These are phyloP conservation scores for Forbesichthys agassizii DNA, from an alignment of 2,113 vertebrate genomes.

Conservation along the genomic window DNA sequence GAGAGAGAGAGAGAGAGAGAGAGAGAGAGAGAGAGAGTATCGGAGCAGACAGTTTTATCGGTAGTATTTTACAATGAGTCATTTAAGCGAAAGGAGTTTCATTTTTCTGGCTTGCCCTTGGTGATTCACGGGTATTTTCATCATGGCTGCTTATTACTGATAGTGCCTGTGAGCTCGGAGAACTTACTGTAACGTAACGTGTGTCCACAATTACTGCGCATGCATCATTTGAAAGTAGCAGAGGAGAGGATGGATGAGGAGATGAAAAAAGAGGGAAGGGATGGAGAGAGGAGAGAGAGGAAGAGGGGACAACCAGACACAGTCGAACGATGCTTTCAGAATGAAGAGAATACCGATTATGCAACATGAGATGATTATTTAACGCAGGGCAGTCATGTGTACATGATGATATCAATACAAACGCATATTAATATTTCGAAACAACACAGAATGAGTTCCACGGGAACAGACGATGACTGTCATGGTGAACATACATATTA, in stretches of 20 bases:
- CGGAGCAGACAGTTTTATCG: conserved; percentile 43
- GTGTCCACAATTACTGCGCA: background rate
- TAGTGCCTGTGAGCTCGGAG: conserved; percentile 21
- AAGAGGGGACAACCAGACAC: background rate
- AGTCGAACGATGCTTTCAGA: conserved; percentile 23
- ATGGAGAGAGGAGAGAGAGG: background rate
- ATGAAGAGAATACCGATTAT: conserved; percentile 46
- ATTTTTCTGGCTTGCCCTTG: conserved; percentile 40
- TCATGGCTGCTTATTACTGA: conserved; percentile 46
- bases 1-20: background rate
- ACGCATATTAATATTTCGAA: no score
- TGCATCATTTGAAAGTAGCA: background rate
- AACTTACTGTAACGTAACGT: conserved; percentile 28
- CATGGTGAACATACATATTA: no score
- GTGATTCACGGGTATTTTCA: conserved; percentile 48
- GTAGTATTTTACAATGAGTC: conserved; percentile 51
- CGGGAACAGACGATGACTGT: no score
- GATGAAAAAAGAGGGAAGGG: background rate
- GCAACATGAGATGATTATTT: conserved; percentile 46
- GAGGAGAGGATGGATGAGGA: background rate
- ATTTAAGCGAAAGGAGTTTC: conserved; percentile 49
- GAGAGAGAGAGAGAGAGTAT: background rate
- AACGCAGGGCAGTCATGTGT: conserved; percentile 13
- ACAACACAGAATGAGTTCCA: no score
- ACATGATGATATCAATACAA: no score